phyloP scores from a whole-genome alignment of 2,888 invertebrate genomes.

The Mycalesis mineus region DNA sequence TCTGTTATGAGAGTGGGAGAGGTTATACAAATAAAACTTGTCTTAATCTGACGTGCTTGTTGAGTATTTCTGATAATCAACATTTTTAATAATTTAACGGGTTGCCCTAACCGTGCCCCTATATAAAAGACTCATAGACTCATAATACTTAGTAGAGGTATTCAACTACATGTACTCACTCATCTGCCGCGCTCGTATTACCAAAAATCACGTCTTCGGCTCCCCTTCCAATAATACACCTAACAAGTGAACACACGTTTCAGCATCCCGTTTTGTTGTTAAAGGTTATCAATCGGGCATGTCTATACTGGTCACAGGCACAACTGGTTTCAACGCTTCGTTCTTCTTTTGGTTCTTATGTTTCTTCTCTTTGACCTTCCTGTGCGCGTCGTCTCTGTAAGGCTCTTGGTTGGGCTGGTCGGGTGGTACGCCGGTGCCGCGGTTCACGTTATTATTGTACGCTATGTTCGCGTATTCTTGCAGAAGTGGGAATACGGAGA shows the following conservation, averaged over 20 bases:
- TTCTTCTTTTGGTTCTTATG: slow-evolving; percentile 85
- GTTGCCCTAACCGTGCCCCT: too few species aligned
- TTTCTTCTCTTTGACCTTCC: slow-evolving; percentile 76
- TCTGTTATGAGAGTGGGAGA: too few species aligned
- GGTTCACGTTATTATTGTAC: slow-evolving; percentile 83
- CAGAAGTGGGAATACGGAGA: slow-evolving; percentile 94
- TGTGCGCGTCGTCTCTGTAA: slow-evolving; percentile 65
- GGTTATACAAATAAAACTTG: too few species aligned
- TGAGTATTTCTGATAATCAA: too few species aligned
- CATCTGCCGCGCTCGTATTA: too few species aligned
- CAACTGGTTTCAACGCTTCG: slow-evolving; percentile 89
- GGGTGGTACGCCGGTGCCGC: slow-evolving; percentile 48
- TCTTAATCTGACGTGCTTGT: too few species aligned
- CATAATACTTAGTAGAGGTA: too few species aligned
- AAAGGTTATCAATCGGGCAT: slow-evolving; percentile 86
- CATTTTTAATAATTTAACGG: too few species aligned
- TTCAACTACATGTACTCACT: too few species aligned
- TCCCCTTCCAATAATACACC: too few species aligned
- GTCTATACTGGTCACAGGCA: slow-evolving; percentile 93
- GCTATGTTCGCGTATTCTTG: slow-evolving; percentile 99
- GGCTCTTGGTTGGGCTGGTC: slow-evolving; percentile 69
- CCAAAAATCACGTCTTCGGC: too few species aligned
- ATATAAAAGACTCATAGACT: too few species aligned
- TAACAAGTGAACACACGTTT: slow-evolving; percentile 63
- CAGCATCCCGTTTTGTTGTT: slow-evolving; percentile 14